Evolutionary conservation across 1,140 invertebrate genomes (phyloP).

Genomic region (Zeugodacus cucurbitae): DNA sequence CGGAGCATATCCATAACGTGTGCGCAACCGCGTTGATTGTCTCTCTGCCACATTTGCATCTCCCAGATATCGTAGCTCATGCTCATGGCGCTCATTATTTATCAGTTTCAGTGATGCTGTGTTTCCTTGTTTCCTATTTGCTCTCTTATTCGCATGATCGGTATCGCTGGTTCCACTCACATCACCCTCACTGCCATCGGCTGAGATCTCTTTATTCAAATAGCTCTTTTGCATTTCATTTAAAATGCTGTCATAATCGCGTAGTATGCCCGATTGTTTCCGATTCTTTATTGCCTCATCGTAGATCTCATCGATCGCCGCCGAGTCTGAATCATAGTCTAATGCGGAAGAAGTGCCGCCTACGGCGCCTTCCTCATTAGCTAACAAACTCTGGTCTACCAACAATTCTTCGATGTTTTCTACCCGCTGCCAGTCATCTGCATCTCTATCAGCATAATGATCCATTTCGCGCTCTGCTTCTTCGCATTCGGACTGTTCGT

Average conservation of each 20-base stretch:
- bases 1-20: conserved; percentile 59
- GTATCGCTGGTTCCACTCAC: neutral
- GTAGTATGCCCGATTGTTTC: conserved; percentile 58
- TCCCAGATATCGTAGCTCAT: conserved; percentile 57
- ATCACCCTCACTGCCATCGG: neutral
- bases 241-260: conserved; percentile 60
- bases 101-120: conserved; percentile 51
- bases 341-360: conserved; percentile 48
- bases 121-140: conserved; percentile 41
- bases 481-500: conserved; percentile 62
- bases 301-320: conserved; percentile 62
- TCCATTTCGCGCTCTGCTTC: conserved; percentile 62
- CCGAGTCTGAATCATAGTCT: conserved; percentile 59
- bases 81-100: conserved; percentile 51
- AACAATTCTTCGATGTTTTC: conserved; percentile 8
- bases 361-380: conserved; percentile 53
- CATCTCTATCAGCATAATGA: conserved; percentile 56
- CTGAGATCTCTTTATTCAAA: neutral
- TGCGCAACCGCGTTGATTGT: conserved; percentile 56
- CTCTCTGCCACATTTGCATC: conserved; percentile 56
- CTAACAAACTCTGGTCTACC: neutral
- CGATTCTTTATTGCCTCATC: conserved; percentile 61
- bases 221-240: conserved; percentile 51
- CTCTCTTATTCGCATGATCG: neutral
- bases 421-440: conserved; percentile 59